Conservation (phyloP, 1,140 invertebrate species). For the Colletes latitarsis region DNA sequence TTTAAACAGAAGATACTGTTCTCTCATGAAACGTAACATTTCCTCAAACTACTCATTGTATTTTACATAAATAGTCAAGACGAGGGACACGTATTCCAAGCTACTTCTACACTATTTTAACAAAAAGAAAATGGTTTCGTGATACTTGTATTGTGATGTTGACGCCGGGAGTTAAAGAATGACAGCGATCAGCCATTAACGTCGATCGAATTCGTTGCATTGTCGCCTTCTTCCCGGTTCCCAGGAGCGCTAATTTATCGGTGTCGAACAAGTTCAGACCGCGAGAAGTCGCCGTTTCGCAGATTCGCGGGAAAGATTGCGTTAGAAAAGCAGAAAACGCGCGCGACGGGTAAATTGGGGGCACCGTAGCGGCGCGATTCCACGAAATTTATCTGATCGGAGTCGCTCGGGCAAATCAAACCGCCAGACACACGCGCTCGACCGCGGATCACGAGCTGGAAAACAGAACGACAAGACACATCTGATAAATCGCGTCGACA, state of each 20-base stretch:
- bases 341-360: slow-evolving; percentile 43
- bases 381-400: slow-evolving; percentile 61
- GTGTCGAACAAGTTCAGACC: not conserved
- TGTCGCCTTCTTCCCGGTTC: too few relatives aligned
- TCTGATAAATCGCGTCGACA: slow-evolving; percentile 52
- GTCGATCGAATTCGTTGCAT: too few relatives aligned
- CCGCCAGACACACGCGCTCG: slow-evolving; percentile 25
- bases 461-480: slow-evolving; percentile 48
- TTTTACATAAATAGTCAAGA: too few relatives aligned
- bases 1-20: too few relatives aligned
- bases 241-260: slow-evolving; percentile 19
- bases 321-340: slow-evolving; percentile 38
- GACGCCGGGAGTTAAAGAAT: too few relatives aligned
- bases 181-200: too few relatives aligned
- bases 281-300: slow-evolving; percentile 3
- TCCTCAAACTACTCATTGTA: too few relatives aligned
- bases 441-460: slow-evolving; percentile 28
- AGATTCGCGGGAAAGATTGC: slow-evolving; percentile 24
- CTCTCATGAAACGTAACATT: too few relatives aligned
- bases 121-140: too few relatives aligned
- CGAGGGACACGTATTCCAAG: too few relatives aligned
- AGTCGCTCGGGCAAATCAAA: slow-evolving; percentile 47
- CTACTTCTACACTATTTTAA: too few relatives aligned
- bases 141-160: too few relatives aligned
- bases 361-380: slow-evolving; percentile 47